These are phyloP conservation scores for Valencia hispanica DNA, from an alignment of 2,797 vertebrate species.

Conservation along the genomic window DNA sequence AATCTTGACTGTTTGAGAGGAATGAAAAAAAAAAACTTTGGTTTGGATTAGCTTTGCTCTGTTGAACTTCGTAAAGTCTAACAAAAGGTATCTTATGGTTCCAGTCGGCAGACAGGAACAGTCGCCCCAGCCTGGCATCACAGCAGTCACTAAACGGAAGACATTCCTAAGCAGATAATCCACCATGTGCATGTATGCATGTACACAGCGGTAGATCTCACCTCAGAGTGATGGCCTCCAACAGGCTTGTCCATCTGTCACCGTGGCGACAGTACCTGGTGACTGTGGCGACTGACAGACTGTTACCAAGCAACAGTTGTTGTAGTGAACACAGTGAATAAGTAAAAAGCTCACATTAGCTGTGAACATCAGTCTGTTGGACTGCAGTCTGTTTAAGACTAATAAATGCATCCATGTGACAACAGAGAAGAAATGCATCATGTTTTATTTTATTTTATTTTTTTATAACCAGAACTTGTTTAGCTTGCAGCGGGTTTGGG, in stretches of 20 bases:
- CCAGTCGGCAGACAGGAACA: slow-evolving; percentile 34
- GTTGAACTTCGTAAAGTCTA: not conserved
- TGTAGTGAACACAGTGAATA: slow-evolving; percentile 36
- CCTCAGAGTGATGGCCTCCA: slow-evolving; percentile 66
- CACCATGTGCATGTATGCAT: slow-evolving; percentile 12
- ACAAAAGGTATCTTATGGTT: not conserved
- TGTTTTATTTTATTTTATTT: not conserved
- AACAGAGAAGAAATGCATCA: not conserved
- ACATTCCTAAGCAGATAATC: slow-evolving; percentile 77
- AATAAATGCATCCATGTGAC: not conserved
- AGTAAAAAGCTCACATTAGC: slow-evolving; percentile 47
- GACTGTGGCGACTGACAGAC: slow-evolving; percentile 66
- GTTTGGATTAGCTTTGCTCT: slow-evolving; percentile 1
- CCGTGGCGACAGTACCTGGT: slow-evolving; percentile 63
- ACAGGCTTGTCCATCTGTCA: slow-evolving; percentile 80
- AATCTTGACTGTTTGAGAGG: not conserved
- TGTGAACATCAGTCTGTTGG: slow-evolving; percentile 36
- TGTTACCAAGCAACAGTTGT: slow-evolving; percentile 74
- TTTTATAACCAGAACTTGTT: not conserved
- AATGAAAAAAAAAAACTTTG: not conserved
- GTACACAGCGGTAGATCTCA: slow-evolving; percentile 35
- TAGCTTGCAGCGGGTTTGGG: slow-evolving; percentile 3
- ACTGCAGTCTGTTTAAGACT: slow-evolving; percentile 25
- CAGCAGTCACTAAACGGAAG: slow-evolving; percentile 73
- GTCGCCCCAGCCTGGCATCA: slow-evolving; percentile 54